These are phyloP conservation scores for Fulica atra DNA, from an alignment of 2,113 vertebrate species.

Conservation along the genomic window DNA sequence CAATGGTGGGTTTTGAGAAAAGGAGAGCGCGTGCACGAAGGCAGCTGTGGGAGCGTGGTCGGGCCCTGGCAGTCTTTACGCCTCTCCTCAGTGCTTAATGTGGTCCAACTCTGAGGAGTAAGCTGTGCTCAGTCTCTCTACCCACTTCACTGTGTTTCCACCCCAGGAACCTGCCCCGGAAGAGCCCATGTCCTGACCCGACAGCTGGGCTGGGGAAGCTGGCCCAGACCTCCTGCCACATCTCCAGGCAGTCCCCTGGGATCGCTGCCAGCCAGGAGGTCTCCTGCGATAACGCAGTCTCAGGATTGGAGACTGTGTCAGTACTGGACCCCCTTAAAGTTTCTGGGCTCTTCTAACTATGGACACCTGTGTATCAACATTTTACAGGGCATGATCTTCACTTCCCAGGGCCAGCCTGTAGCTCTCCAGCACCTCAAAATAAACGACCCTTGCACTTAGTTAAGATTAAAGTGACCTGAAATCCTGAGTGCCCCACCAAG, in stretches of 20 bases:
- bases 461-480: background rate
- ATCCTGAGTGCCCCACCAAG: background rate
- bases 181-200: background rate
- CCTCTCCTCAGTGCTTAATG: rapidly evolving
- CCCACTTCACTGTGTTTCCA: rapidly evolving
- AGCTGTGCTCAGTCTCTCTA: background rate
- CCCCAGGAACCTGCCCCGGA: background rate
- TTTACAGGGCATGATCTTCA: background rate
- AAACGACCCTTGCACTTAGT: background rate
- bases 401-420: background rate
- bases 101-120: background rate
- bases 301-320: background rate
- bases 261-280: background rate
- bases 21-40: rapidly evolving
- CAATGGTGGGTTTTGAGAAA: background rate
- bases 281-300: background rate
- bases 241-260: rapidly evolving
- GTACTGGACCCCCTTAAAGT: background rate
- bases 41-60: background rate
- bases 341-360: background rate
- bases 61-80: background rate
- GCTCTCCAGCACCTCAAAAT: background rate
- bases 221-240: background rate
- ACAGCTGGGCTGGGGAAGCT: background rate
- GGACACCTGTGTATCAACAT: background rate